A percentile compares a stretch with the other conserved stretches of the same genome.
These are phyloP conservation scores for Siniperca knerii DNA, from an alignment of 2,113 vertebrate genomes.

Conservation along the genomic window DNA sequence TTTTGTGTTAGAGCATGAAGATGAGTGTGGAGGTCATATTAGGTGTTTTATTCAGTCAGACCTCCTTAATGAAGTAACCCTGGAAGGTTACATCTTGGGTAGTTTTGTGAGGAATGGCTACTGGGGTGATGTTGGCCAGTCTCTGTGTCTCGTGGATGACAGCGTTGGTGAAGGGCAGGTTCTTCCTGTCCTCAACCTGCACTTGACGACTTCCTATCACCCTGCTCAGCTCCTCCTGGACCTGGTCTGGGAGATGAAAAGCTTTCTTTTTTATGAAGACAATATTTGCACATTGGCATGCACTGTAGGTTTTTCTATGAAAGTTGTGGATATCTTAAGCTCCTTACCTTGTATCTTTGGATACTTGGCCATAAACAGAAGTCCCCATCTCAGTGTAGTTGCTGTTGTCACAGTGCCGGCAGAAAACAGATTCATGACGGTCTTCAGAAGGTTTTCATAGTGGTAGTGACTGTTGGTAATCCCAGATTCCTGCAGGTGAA, in stretches of 20 bases:
- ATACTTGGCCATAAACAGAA: too few species aligned
- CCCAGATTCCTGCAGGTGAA: too few species aligned
- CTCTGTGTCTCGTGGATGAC: constrained; percentile 68
- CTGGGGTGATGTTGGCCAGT: constrained; percentile 46
- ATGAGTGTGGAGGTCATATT: too few species aligned
- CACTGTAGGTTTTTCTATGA: too few species aligned
- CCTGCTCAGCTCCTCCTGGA: constrained; percentile 56
- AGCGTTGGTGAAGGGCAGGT: constrained; percentile 53
- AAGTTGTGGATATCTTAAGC: too few species aligned
- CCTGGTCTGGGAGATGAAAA: constrained; percentile 40
- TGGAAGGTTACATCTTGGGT: constrained; percentile 52
- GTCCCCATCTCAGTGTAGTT: too few species aligned
- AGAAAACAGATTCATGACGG: too few species aligned
- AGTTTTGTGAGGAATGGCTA: constrained; percentile 38
- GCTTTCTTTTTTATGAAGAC: neutral
- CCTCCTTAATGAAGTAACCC: constrained; percentile 66
- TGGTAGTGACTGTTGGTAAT: too few species aligned
- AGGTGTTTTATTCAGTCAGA: neutral
- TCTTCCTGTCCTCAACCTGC: constrained; percentile 41
- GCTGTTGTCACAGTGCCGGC: too few species aligned
- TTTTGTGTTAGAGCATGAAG: neutral
- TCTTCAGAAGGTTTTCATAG: too few species aligned
- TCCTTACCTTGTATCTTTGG: too few species aligned
- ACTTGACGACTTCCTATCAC: constrained; percentile 53
- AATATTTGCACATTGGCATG: too few species aligned